Evolutionary conservation across 2,797 vertebrate species (phyloP).

Genomic region (Catharus ustulatus): DNA sequence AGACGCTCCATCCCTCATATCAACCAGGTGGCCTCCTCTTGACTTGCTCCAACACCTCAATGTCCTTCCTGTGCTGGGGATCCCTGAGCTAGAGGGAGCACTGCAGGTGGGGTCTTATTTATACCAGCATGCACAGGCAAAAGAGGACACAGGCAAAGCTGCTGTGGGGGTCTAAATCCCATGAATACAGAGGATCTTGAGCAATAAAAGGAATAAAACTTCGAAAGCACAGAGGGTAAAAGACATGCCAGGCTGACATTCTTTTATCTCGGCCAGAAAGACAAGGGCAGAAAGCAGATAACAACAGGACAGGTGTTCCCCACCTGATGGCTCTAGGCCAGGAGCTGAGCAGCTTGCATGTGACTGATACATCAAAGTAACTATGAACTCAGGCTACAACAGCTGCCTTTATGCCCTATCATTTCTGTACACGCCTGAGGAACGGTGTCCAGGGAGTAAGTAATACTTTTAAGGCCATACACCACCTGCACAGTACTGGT

Average conservation of each 20-base stretch:
- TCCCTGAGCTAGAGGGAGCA: not conserved
- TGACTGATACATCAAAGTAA: conserved; percentile 68
- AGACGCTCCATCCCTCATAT: not conserved
- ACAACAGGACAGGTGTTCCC: conserved; percentile 50
- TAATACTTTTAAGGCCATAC: not conserved
- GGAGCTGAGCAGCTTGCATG: conserved; percentile 67
- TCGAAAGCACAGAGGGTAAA: not conserved
- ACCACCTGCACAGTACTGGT: not conserved
- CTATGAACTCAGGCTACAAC: conserved; percentile 45
- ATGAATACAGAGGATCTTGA: not conserved
- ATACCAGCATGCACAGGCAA: not conserved
- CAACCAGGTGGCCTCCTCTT: not conserved
- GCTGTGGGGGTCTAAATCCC: not conserved
- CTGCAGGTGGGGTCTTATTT: not conserved
- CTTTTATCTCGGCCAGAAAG: not conserved
- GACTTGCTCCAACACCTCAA: not conserved
- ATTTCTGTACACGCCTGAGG: not conserved
- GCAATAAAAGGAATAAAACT: not conserved
- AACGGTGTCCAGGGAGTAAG: conserved; percentile 3
- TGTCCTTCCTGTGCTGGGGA: not conserved
- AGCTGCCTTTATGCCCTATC: conserved; percentile 59
- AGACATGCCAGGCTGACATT: not conserved
- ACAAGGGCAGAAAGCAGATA: not conserved
- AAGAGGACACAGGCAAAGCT: not conserved
- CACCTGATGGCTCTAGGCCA: conserved; percentile 64